Percentiles rank a stretch among this genome's conserved stretches.
Evolutionary conservation across 2,797 vertebrate species (phyloP).

Genomic region (Ptychobarbus kaznakovi): DNA sequence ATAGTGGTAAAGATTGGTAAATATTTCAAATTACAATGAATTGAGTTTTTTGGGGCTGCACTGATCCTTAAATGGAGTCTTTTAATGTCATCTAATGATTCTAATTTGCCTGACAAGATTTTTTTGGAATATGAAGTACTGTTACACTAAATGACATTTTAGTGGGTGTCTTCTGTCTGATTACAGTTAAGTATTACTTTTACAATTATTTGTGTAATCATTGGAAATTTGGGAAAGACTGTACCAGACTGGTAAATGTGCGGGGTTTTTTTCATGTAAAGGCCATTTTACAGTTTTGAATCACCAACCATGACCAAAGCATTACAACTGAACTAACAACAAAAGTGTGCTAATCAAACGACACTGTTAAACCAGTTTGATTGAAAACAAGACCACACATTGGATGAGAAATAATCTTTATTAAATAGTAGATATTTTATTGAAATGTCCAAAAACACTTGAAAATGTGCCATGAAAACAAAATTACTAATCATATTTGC

Average conservation of each 20-base stretch:
- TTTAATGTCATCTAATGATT: not conserved
- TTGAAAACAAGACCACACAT: conserved; percentile 27
- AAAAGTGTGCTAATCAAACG: not conserved
- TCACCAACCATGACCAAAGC: not conserved
- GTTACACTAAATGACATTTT: not conserved
- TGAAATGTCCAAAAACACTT: not conserved
- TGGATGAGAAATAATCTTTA: conserved; percentile 9
- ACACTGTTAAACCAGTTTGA: not conserved
- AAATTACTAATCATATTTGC: not conserved
- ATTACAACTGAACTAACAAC: not conserved
- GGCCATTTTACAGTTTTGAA: not conserved
- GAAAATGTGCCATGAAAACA: not conserved
- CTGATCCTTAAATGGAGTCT: not conserved
- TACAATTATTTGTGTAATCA: not conserved
- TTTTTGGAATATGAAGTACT: too few relatives aligned
- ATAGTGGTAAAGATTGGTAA: not conserved
- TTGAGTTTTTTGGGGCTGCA: not conserved
- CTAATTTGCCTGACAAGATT: too few relatives aligned
- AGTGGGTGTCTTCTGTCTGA: not conserved
- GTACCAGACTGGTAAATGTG: not conserved
- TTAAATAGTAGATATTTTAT: not conserved
- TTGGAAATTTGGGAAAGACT: not conserved
- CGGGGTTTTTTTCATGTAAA: not conserved
- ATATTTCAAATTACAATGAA: not conserved
- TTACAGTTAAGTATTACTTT: not conserved